Evolutionary conservation across 2,888 invertebrate species (phyloP), one percentile per base, ranked within the genome.

Genomic region (Tortrix viridana): DNA sequence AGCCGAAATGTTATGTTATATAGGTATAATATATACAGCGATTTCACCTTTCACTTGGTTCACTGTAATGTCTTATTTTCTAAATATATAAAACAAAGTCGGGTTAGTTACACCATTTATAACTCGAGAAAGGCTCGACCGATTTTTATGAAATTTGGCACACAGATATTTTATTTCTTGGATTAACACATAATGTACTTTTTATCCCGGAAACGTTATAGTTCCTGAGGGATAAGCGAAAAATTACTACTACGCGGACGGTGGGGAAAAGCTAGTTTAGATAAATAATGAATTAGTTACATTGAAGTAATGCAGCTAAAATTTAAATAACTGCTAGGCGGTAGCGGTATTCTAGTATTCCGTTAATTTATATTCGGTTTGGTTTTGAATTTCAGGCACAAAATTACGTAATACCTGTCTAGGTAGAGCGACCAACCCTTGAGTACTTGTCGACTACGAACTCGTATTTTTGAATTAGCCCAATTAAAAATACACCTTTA

Each of bases 361-460:
- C 14, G 26, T 58, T 58, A 14, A 57, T 57, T 58, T 63, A 53
- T 47, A 63, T 52, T 23, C 46, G 16, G 32, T 53, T 41, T 58
- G 37, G 44, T 53, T 18, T 16, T 48, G 46, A 52, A 46, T 57
- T 56, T 52, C 37, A 57, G 41, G 9, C n/a, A 22, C 38, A 18
- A 53, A n/a, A 43, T 53, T 53, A 53, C 19, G 32, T 16, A 53
- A 41, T 53, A 18, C 50, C 14, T 37, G 50, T 20, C 50, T 5
- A 50, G 37, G 14, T 18, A 19, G 14, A 23, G 26, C 23, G 48
- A 20, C 37, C 32, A 50, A 12, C 26, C 23, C 16, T 32, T 32
- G 41, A 41, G 4, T n/a, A 16, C 16, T 38, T 38, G 26, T 26
- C 26, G 26, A 26, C 9, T 12, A 26, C 26, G 26, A 26, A 1